Evolutionary conservation across 2,888 invertebrate genomes (phyloP).

Genomic region (Eupsilia transversa): DNA sequence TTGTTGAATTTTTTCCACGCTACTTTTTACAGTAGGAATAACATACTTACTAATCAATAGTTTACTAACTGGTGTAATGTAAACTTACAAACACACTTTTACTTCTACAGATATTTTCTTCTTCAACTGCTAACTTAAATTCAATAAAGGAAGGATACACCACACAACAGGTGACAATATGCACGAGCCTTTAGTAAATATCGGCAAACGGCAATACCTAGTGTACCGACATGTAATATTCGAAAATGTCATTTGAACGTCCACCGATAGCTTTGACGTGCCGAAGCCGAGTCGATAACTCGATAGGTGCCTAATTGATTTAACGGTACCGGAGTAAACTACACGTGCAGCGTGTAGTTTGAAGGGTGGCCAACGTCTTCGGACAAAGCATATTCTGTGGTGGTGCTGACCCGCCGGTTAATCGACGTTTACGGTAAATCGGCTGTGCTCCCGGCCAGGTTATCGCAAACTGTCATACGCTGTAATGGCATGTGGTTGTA

Average conservation of each 20-base stretch:
- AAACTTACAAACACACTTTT: neutral
- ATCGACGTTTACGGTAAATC: slow-evolving; percentile 53
- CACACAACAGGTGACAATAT: no score
- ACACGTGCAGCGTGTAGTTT: slow-evolving; percentile 29
- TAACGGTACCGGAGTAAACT: slow-evolving; percentile 57
- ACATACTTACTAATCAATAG: neutral
- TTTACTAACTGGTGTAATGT: neutral
- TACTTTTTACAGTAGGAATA: neutral
- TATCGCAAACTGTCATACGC: slow-evolving; percentile 42
- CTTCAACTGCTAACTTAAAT: neutral
- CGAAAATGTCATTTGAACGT: slow-evolving; percentile 40
- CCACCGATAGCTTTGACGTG: slow-evolving; percentile 47
- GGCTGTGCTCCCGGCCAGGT: slow-evolving; percentile 30
- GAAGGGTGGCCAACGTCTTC: slow-evolving; percentile 39
- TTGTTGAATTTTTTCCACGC: slow-evolving; percentile 15
- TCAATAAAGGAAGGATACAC: neutral
- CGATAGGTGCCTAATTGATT: slow-evolving; percentile 65
- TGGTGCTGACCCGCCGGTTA: slow-evolving; percentile 40
- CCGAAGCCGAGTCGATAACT: slow-evolving; percentile 55
- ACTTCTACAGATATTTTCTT: neutral
- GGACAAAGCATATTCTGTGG: slow-evolving; percentile 55
- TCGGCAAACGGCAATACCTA: slow-evolving; percentile 16
- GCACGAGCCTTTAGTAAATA: slow-evolving; percentile 13
- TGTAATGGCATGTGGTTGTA: slow-evolving; percentile 48
- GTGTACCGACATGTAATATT: slow-evolving; percentile 20